Base-by-base conservation (phyloP, 2,888 invertebrate species). In the Rotaria sp. region DNA sequence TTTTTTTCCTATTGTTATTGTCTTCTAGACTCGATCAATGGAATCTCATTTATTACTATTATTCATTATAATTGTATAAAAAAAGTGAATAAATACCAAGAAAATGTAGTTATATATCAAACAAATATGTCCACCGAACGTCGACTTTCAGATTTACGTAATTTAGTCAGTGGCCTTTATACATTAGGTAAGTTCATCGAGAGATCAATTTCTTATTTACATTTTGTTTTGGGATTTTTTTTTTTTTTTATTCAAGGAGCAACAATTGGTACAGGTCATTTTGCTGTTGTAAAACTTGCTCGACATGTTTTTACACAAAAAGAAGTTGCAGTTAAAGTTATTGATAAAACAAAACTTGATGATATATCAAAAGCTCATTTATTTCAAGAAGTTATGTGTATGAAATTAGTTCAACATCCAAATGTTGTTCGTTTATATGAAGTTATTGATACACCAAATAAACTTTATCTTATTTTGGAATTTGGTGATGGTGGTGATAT, bases 371-470 rank as follows among this genome's bases (percentile, higher is more conserved):
- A 95, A 90, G 95, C 96, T 87, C 97, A 99, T 93, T 94, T 99
- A 89, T 91, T 91, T 88, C 91, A 91, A 88, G 92, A 95, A 94
- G 93, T 96, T 88, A 94, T 96, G 88, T 98, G 97, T 91, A 98
- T 98, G 97, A 98, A 98, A 92, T 92, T 99, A 89, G 98, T 99
- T 84, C 98, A 99, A 91, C 99, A 99, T 92, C 97, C 98, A 55
- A 96, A 99, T 92, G 97, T 99, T 74, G 98, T 99, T 84, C 93
- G 97, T 87, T 93, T 99, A 85, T 99, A 99, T 92, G 97, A 99
- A 93, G 98, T 99, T 88, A 99, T 99, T 90, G 99, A 99, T 92
- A 99, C 99, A 59, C 96, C 96, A 91, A 97, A 97, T 88, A 98
- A 99, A 92, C 93, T 92, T 84, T 92, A 97, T 90, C 90, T 93